Conservation (phyloP, 2,113 vertebrate genomes). For the Manacus vitellinus region DNA sequence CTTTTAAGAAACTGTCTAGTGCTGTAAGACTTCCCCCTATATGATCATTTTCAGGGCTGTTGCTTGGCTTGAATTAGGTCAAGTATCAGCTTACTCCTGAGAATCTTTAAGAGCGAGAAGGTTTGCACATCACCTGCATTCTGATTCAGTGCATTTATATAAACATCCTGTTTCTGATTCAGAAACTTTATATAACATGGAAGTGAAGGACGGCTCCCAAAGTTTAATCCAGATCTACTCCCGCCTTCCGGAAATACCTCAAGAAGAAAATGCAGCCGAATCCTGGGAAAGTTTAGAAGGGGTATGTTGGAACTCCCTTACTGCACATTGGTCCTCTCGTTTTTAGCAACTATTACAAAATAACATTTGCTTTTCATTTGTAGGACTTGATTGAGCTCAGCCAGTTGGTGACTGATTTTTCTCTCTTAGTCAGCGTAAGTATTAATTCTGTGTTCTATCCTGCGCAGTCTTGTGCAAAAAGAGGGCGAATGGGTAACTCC, state of each 20-base stretch:
- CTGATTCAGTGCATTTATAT: background rate
- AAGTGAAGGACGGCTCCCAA: slow-evolving; percentile 50
- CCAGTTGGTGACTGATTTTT: slow-evolving; percentile 90
- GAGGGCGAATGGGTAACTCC: background rate
- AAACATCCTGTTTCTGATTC: slow-evolving; percentile 19
- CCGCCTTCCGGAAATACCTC: slow-evolving; percentile 86
- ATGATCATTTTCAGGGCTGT: background rate
- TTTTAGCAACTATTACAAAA: background rate
- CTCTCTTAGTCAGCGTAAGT: slow-evolving; percentile 91
- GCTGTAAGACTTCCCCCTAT: background rate
- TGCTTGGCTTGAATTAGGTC: background rate
- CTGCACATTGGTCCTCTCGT: background rate
- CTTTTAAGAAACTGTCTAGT: background rate
- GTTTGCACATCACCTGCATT: background rate
- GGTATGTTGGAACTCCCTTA: slow-evolving; percentile 69
- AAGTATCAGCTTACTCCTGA: background rate
- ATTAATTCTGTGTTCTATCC: background rate
- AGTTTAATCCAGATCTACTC: slow-evolving; percentile 76
- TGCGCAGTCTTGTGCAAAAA: background rate
- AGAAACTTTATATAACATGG: slow-evolving; percentile 41
- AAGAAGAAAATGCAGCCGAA: slow-evolving; percentile 88
- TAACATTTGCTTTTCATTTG: slow-evolving; percentile 33
- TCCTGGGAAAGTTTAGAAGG: slow-evolving; percentile 91
- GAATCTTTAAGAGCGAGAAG: background rate
- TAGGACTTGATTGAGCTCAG: slow-evolving; percentile 90